phyloP scores from a whole-genome alignment of 2,113 vertebrate species.

The Menura novaehollandiae region DNA sequence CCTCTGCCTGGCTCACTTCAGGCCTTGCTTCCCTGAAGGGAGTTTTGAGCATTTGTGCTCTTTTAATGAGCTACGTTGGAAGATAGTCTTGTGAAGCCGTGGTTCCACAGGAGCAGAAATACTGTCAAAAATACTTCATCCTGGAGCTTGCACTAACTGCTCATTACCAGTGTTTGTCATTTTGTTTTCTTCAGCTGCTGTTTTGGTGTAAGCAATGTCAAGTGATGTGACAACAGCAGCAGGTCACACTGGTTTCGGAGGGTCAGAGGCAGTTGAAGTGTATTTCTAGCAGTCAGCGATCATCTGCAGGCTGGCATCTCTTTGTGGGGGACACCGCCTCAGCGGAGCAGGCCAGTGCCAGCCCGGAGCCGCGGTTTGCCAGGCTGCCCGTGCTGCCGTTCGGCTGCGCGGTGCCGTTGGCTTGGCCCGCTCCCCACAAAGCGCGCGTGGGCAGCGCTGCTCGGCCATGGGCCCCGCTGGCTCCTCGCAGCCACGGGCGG shows the following conservation, averaged over 20 bases:
- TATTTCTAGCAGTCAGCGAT: not conserved
- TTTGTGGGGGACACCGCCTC: not conserved
- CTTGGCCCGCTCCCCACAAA: fast-evolving
- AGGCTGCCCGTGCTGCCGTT: fast-evolving
- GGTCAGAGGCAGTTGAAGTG: not conserved
- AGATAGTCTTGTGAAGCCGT: not conserved
- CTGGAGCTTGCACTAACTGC: constrained; percentile 4
- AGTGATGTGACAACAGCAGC: not conserved
- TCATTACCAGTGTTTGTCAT: constrained; percentile 32
- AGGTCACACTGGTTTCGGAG: not conserved
- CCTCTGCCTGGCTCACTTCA: not conserved
- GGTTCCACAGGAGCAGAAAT: not conserved
- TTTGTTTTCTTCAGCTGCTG: constrained; percentile 6
- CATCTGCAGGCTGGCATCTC: not conserved
- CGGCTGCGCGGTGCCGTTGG: fast-evolving
- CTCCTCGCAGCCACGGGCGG: not conserved
- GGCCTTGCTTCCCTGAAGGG: not conserved
- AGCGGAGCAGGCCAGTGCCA: not conserved
- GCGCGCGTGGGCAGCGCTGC: fast-evolving
- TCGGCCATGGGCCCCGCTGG: not conserved
- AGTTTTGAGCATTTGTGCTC: not conserved
- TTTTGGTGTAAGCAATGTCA: constrained; percentile 16
- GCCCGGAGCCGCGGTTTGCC: fast-evolving
- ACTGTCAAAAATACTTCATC: constrained; percentile 35
- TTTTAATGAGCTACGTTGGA: not conserved